Percentiles rank a stretch among this genome's conserved stretches.
Evolutionary conservation across 2,113 vertebrate genomes (phyloP).

Genomic region (Atrichornis clamosus): DNA sequence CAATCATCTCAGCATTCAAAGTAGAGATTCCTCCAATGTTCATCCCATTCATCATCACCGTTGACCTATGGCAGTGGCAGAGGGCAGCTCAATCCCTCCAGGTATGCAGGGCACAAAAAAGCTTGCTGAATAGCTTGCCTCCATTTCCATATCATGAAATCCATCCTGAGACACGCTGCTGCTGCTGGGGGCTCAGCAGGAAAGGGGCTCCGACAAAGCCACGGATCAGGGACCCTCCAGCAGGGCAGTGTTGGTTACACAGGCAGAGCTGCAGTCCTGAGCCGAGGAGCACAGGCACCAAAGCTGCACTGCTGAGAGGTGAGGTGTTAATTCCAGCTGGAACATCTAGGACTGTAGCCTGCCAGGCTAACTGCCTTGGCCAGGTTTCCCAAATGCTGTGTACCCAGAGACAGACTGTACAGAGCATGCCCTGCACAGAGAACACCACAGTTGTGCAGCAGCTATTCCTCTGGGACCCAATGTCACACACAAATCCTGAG

Average conservation of each 20-base stretch:
- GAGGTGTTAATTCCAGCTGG: neutral
- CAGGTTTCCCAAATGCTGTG: neutral
- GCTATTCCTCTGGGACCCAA: neutral
- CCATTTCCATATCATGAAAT: neutral
- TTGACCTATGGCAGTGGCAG: neutral
- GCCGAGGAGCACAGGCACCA: too few species aligned
- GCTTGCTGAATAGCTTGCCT: neutral
- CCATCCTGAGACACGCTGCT: neutral
- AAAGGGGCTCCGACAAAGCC: neutral
- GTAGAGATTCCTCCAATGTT: neutral
- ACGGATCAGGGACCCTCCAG: neutral
- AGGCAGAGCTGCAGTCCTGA: neutral
- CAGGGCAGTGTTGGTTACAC: neutral
- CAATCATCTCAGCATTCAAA: neutral
- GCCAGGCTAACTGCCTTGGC: neutral
- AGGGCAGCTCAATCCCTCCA: neutral
- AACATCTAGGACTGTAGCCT: fast-evolving
- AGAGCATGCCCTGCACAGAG: neutral
- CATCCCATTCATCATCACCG: neutral
- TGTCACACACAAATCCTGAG: neutral
- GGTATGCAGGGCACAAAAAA: neutral
- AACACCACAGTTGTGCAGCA: neutral
- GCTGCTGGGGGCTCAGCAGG: neutral
- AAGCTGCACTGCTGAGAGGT: too few species aligned
- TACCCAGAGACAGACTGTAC: neutral